Percentiles rank a stretch among this genome's conserved stretches.
phyloP scores from a whole-genome alignment of 2,113 vertebrate species.

The Polypterus bichir region DNA sequence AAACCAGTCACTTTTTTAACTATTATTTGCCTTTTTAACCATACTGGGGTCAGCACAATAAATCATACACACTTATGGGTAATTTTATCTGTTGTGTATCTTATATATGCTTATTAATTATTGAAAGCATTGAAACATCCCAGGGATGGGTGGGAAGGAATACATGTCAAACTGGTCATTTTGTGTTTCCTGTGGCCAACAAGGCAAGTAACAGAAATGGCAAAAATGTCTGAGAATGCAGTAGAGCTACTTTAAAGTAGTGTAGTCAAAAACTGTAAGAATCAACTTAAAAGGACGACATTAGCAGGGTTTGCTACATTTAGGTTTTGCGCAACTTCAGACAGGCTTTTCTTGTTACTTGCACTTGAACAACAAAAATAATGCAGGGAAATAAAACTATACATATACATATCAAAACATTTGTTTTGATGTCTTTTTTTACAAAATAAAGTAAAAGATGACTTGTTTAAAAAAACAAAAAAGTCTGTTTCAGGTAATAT shows the following conservation, averaged over 20 bases:
- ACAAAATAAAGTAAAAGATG: constrained; percentile 29
- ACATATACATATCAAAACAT: constrained; percentile 64
- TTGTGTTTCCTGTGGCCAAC: constrained; percentile 68
- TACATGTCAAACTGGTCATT: constrained; percentile 52
- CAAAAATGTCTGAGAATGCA: constrained; percentile 68
- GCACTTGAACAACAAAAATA: constrained; percentile 75
- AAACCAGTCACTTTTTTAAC: constrained; percentile 40
- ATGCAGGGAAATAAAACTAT: constrained; percentile 33
- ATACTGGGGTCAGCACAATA: constrained; percentile 51
- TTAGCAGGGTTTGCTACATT: constrained; percentile 57
- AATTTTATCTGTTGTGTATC: constrained; percentile 67
- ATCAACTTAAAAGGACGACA: constrained; percentile 74
- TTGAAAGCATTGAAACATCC: constrained; percentile 65
- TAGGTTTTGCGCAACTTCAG: constrained; percentile 77
- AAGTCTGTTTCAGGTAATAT: no score
- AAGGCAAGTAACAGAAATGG: constrained; percentile 81
- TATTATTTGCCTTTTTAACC: constrained; percentile 65
- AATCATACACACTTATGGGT: constrained; percentile 58
- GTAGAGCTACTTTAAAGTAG: constrained; percentile 60
- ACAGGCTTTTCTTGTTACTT: constrained; percentile 84
- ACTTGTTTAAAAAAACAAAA: not conserved
- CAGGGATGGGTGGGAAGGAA: constrained; percentile 47
- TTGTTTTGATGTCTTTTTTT: constrained; percentile 50
- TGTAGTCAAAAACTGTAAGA: constrained; percentile 73
- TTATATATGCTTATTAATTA: constrained; percentile 64